These are phyloP conservation scores for Cantharis lateralis DNA, from an alignment of 2,888 invertebrate genomes.

Conservation along the genomic window DNA sequence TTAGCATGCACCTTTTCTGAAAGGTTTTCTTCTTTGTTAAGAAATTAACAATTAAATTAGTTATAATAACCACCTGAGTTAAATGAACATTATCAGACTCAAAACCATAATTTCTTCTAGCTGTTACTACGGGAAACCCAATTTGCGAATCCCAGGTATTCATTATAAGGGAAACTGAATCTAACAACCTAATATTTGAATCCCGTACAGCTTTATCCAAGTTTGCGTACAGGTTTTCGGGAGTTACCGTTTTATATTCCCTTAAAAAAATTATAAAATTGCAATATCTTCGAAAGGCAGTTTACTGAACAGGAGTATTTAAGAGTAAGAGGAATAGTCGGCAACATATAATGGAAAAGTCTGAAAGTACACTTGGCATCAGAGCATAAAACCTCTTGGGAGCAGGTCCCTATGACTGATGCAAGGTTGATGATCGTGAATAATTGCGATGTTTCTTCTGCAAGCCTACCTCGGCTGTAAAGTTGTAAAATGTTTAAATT, in stretches of 20 bases:
- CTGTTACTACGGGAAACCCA: conserved; percentile 32
- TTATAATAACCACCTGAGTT: neutral
- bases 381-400: too few relatives aligned
- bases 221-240: conserved; percentile 7
- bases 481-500: too few relatives aligned
- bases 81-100: neutral
- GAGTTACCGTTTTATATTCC: neutral
- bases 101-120: neutral
- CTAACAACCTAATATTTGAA: neutral
- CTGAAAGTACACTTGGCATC: too few relatives aligned
- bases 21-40: neutral
- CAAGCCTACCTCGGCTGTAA: too few relatives aligned
- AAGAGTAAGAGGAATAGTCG: too few relatives aligned
- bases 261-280: neutral
- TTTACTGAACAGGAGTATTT: too few relatives aligned
- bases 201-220: neutral
- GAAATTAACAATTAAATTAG: neutral
- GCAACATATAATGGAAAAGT: too few relatives aligned
- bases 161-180: neutral
- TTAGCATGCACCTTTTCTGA: neutral
- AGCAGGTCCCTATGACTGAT: too few relatives aligned
- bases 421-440: too few relatives aligned
- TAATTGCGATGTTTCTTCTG: too few relatives aligned
- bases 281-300: too few relatives aligned
- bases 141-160: conserved; percentile 51